Percentiles rank a stretch among this genome's conserved stretches.
Evolutionary conservation across 2,113 vertebrate species (phyloP).

Genomic region (Ibidorhyncha struthersii): DNA sequence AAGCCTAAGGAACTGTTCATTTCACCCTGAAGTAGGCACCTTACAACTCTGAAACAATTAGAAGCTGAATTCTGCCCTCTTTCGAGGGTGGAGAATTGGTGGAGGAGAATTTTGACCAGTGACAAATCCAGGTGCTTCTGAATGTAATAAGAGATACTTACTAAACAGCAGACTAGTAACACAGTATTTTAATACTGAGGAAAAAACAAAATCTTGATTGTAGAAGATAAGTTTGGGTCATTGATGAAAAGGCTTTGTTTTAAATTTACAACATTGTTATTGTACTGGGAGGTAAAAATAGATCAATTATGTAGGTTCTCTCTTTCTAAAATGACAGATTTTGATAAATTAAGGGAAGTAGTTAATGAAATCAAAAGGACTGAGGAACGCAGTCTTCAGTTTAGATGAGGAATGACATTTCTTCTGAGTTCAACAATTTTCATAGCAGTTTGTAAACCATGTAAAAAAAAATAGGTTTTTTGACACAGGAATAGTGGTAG

Average conservation of each 20-base stretch:
- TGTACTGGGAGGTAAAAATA: neutral
- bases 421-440: neutral
- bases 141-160: neutral
- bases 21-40: neutral
- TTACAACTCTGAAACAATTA: neutral
- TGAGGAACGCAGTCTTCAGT: neutral
- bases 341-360: neutral
- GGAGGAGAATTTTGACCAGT: neutral
- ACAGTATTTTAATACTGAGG: neutral
- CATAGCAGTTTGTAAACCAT: neutral
- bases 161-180: neutral
- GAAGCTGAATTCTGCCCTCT: neutral
- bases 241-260: neutral
- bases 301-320: neutral
- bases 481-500: neutral
- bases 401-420: neutral
- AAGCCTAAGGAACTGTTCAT: neutral
- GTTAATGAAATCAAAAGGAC: neutral
- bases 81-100: neutral
- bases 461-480: neutral
- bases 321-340: neutral
- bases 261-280: neutral
- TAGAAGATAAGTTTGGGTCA: neutral
- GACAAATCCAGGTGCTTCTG: neutral
- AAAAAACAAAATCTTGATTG: neutral